Percentiles rank a stretch among this genome's conserved stretches.
Evolutionary conservation across 2,888 invertebrate genomes (phyloP).

Genomic region (Orthonevra nobilis): DNA sequence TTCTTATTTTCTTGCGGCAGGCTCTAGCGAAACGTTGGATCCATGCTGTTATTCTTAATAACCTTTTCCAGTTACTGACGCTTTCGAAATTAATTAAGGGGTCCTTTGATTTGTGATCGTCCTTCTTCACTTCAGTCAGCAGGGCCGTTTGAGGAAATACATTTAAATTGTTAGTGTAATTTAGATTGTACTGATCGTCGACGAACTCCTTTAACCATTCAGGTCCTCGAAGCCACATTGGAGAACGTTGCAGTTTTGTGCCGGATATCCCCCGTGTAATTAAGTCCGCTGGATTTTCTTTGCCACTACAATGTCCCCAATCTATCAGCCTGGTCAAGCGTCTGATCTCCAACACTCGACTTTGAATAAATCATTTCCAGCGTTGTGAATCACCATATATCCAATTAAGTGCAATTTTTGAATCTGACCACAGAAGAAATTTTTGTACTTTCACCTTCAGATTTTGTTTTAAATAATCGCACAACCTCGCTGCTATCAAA

Average conservation of each 20-base stretch:
- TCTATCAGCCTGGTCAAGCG: background rate
- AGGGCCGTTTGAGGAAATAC: background rate
- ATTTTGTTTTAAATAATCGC: slow-evolving; percentile 1
- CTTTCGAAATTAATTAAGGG: background rate
- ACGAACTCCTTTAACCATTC: background rate
- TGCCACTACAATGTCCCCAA: slow-evolving; percentile 16
- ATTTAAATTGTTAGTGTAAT: background rate
- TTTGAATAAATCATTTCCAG: slow-evolving; percentile 14
- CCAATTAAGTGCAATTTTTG: slow-evolving; percentile 24
- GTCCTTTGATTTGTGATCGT: background rate
- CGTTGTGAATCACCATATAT: slow-evolving; percentile 4
- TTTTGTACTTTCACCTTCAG: slow-evolving; percentile 3
- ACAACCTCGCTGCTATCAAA: slow-evolving; percentile 11
- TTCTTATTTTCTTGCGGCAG: background rate
- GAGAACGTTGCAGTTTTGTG: background rate
- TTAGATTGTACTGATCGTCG: background rate
- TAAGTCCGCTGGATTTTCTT: slow-evolving; percentile 15
- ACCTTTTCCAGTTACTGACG: background rate
- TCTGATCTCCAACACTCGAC: slow-evolving; percentile 1
- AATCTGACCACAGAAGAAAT: slow-evolving; percentile 24
- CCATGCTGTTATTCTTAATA: slow-evolving; percentile 2
- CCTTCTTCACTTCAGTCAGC: background rate
- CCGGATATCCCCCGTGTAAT: slow-evolving; percentile 1
- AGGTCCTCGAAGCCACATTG: slow-evolving; percentile 6
- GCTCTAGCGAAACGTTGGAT: background rate